phyloP scores from a whole-genome alignment of 1,140 invertebrate genomes.

The Tetraneura akinire region DNA sequence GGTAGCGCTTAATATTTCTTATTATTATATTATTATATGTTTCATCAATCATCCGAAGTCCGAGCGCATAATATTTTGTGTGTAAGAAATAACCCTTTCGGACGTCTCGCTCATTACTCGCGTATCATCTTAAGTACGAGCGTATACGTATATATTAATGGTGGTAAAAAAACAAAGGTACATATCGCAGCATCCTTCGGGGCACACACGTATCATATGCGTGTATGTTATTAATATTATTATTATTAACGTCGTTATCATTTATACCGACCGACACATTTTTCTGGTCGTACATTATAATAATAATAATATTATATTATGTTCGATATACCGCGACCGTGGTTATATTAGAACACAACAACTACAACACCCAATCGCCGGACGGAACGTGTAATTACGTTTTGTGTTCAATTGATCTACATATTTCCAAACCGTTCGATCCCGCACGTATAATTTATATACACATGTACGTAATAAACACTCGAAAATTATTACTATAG shows the following conservation, averaged over 20 bases:
- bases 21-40: too few species aligned
- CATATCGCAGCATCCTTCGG: not conserved
- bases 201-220: not conserved
- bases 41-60: conserved; percentile 30
- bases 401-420: conserved; percentile 30
- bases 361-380: not conserved
- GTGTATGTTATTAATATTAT: not conserved
- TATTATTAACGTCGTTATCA: conserved; percentile 33
- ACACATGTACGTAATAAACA: too few species aligned
- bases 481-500: conserved; percentile 20
- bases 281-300: not conserved
- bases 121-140: not conserved
- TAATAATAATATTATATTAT: not conserved
- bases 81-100: not conserved
- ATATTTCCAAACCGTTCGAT: conserved; percentile 34
- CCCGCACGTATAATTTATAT: too few species aligned
- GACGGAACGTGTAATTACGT: not conserved
- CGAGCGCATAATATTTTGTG: not conserved
- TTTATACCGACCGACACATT: conserved; percentile 1
- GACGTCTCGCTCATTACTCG: not conserved
- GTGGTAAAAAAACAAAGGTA: not conserved
- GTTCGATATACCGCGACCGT: not conserved
- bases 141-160: not conserved
- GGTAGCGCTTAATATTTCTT: conserved; percentile 38
- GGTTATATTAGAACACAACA: conserved; percentile 2